Percentiles rank a stretch among this genome's conserved stretches.
Evolutionary conservation across 2,888 invertebrate genomes (phyloP).

Genomic region (Hyalella azteca): DNA sequence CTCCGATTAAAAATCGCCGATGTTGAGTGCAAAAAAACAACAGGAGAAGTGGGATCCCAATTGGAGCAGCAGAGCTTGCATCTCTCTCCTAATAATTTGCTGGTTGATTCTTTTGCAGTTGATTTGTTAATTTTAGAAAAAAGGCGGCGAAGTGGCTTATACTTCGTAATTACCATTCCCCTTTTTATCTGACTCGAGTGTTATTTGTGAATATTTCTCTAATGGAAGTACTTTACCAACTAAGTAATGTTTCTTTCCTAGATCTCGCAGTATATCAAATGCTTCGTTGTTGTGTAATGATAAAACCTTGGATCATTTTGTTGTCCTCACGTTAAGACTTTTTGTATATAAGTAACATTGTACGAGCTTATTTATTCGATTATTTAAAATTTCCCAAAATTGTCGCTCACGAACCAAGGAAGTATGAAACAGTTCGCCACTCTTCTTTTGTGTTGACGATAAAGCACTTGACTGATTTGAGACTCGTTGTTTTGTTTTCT

Average conservation of each 20-base stretch:
- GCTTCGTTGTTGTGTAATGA: conserved; percentile 37
- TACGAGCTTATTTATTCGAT: conserved; percentile 7
- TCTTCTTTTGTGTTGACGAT: neutral
- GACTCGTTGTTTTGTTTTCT: neutral
- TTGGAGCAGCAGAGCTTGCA: neutral
- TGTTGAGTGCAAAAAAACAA: neutral
- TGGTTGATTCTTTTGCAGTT: no score
- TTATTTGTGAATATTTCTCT: conserved; percentile 27
- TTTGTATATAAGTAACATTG: neutral
- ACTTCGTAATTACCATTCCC: neutral
- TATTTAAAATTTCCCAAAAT: conserved; percentile 13
- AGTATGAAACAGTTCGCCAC: no score
- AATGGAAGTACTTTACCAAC: conserved; percentile 18
- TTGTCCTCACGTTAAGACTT: neutral
- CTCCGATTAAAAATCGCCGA: no score
- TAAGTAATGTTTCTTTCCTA: conserved; percentile 29
- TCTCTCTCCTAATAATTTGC: neutral
- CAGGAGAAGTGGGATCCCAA: neutral
- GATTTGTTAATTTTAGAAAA: no score
- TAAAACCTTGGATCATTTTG: conserved; percentile 25
- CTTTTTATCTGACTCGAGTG: neutral
- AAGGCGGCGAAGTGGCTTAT: no score
- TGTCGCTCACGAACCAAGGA: no score
- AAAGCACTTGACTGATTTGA: neutral
- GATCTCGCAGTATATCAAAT: conserved; percentile 34